phyloP scores from a whole-genome alignment of 2,113 vertebrate species.

The Pipa parva region DNA sequence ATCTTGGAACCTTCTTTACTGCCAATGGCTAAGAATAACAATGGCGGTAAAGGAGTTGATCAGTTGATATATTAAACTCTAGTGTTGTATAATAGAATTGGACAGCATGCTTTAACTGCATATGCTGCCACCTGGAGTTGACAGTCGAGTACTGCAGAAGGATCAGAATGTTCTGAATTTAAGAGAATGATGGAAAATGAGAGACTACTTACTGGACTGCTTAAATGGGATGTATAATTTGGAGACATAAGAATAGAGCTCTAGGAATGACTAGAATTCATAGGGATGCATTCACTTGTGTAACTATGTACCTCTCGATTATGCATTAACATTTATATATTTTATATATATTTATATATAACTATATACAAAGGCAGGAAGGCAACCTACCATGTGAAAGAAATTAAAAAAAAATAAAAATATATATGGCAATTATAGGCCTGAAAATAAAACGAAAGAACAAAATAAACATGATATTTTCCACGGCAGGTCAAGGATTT shows the following conservation, averaged over 20 bases:
- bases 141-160: not conserved
- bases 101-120: not conserved
- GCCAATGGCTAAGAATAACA: not conserved
- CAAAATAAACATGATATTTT: not conserved
- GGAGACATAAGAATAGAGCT: not conserved
- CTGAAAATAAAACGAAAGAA: not conserved
- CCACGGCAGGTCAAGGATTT: conserved; percentile 3
- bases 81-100: not conserved
- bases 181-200: not conserved
- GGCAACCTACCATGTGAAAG: not conserved
- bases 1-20: not conserved
- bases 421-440: conserved; percentile 22
- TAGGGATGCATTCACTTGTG: not conserved
- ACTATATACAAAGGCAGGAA: conserved; percentile 25
- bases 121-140: not conserved
- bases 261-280: not conserved
- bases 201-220: conserved; percentile 4
- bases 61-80: not conserved
- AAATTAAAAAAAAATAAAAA: not conserved
- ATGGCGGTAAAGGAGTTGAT: not conserved
- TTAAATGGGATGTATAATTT: not conserved
- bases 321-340: conserved; percentile 40
- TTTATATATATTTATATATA: conserved; percentile 43
- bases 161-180: not conserved
- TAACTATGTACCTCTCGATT: conserved; percentile 34